Conservation (phyloP, 2,797 vertebrate genomes). For the Galagoides demidoff region DNA sequence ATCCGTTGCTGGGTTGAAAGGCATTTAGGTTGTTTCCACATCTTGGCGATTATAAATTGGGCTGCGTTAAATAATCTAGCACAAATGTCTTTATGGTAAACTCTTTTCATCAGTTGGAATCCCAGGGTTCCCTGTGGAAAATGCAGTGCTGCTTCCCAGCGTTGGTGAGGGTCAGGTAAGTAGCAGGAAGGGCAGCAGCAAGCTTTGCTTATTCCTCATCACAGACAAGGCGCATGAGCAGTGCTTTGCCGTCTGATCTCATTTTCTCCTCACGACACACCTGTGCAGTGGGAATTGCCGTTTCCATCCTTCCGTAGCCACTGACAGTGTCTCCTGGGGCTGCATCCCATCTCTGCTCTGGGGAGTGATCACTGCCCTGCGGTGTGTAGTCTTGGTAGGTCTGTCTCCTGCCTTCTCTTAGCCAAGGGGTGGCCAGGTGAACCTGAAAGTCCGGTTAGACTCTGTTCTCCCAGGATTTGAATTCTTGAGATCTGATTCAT, state of each 20-base stretch:
- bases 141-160: neutral
- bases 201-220: no score
- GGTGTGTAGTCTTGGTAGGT: neutral
- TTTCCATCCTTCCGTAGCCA: neutral
- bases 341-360: neutral
- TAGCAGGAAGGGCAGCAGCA: neutral
- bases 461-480: neutral
- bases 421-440: neutral
- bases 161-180: neutral
- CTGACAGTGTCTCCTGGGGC: neutral
- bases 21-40: no score
- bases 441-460: neutral
- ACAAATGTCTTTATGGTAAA: no score
- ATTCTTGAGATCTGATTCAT: neutral
- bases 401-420: neutral
- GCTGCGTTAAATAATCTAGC: no score
- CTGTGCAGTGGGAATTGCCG: accelerated
- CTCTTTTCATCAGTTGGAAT: neutral
- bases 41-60: no score
- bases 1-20: no score
- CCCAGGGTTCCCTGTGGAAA: neutral
- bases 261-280: neutral
- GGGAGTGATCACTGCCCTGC: neutral
- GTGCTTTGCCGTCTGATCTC: neutral
- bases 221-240: neutral